Evolutionary conservation across 2,888 invertebrate species (phyloP).

Genomic region (Parelbella ahira): DNA sequence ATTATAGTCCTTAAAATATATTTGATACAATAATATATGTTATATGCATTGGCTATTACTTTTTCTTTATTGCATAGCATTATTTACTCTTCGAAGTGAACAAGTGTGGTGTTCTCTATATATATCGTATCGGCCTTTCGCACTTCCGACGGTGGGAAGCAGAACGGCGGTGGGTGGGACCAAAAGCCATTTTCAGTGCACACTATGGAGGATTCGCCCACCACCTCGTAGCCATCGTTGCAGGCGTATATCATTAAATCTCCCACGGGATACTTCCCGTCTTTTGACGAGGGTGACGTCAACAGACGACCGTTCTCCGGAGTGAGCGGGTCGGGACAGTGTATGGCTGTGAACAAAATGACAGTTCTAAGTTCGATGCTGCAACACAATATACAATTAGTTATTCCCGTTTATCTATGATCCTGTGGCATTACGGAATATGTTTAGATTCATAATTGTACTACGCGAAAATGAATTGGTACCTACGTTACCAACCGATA

Average conservation of each 20-base stretch:
- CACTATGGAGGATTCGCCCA: constrained; percentile 90
- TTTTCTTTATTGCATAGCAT: too few species aligned
- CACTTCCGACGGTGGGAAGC: constrained; percentile 70
- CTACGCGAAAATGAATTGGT: too few species aligned
- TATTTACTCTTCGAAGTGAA: constrained; percentile 56
- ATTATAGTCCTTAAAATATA: too few species aligned
- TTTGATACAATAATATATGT: too few species aligned
- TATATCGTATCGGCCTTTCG: constrained; percentile 60
- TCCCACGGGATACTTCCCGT: constrained; percentile 87
- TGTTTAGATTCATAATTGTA: too few species aligned
- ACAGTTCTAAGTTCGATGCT: not conserved
- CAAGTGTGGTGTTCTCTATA: constrained; percentile 63
- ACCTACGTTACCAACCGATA: too few species aligned
- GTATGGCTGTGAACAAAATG: constrained; percentile 83
- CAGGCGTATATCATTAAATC: constrained; percentile 88
- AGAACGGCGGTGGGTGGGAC: constrained; percentile 93
- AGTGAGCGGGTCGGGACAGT: constrained; percentile 87
- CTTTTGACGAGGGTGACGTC: constrained; percentile 49
- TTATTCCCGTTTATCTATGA: too few species aligned
- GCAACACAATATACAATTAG: too few species aligned
- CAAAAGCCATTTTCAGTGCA: constrained; percentile 94
- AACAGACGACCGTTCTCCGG: constrained; percentile 85
- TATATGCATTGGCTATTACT: too few species aligned
- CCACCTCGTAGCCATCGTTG: constrained; percentile 46
- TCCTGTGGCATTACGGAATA: too few species aligned